These are phyloP conservation scores for Sporophila hypoxantha DNA, from an alignment of 2,113 vertebrate species.

Conservation along the genomic window DNA sequence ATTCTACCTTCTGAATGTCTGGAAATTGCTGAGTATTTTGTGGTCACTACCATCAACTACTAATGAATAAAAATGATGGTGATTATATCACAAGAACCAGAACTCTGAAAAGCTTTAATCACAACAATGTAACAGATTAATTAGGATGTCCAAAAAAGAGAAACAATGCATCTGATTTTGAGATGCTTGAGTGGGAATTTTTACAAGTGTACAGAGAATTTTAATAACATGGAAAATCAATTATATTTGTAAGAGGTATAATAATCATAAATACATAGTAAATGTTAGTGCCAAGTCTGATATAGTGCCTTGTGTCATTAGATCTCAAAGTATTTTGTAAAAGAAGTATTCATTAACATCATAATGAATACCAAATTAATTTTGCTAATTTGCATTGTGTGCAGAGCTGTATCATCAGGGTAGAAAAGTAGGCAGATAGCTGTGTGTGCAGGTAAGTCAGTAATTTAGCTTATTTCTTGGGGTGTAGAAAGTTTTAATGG, in stretches of 20 bases:
- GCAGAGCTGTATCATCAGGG: neutral
- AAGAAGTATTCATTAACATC: constrained; percentile 17
- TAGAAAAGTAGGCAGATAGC: neutral
- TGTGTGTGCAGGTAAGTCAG: neutral
- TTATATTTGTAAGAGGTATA: constrained; percentile 28
- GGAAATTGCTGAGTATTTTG: constrained; percentile 21
- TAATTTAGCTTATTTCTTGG: neutral
- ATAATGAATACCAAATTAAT: constrained; percentile 6
- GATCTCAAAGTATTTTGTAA: constrained; percentile 17
- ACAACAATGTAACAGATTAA: constrained; percentile 49
- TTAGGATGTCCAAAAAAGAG: constrained; percentile 24
- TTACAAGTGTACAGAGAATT: constrained; percentile 9
- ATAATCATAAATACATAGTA: constrained; percentile 34
- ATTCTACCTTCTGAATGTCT: constrained; percentile 4
- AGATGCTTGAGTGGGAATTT: neutral
- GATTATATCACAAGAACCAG: constrained; percentile 8
- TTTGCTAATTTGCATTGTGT: constrained; percentile 11
- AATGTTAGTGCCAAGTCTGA: constrained; percentile 1
- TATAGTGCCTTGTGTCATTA: constrained; percentile 1
- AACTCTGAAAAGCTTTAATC: constrained; percentile 40
- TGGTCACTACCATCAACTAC: constrained; percentile 25
- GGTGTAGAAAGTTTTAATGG: neutral
- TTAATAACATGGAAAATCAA: constrained; percentile 24
- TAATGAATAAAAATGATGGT: constrained; percentile 50
- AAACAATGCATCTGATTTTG: constrained; percentile 32